Percentiles rank a stretch among this genome's conserved stretches.
Conservation (phyloP, 2,797 vertebrate species). For the Sebastes itinus region DNA sequence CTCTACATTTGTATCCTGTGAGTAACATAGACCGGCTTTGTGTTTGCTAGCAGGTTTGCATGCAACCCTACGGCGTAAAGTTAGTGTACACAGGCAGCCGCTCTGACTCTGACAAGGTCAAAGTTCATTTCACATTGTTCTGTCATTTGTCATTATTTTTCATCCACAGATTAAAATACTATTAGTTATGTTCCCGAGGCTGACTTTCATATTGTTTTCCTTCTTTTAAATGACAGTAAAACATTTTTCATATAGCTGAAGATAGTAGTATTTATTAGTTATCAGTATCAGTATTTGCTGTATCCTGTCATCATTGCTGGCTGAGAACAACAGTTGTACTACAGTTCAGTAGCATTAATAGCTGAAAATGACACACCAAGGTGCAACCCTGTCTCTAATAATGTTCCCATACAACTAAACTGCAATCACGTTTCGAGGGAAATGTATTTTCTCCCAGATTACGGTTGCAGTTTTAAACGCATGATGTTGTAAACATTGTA, state of each 20-base stretch:
- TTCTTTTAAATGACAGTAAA: background rate
- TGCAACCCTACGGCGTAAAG: conserved; percentile 26
- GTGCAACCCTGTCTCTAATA: no score
- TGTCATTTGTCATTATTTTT: conserved; percentile 46
- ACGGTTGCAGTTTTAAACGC: background rate
- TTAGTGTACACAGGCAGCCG: background rate
- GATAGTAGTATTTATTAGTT: no score
- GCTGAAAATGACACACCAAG: background rate
- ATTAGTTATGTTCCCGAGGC: background rate
- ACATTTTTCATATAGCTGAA: background rate
- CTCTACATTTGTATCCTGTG: background rate
- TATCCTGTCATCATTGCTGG: no score
- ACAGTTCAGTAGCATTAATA: background rate
- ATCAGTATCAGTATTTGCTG: background rate
- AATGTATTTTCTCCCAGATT: background rate
- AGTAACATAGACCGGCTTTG: conserved; percentile 10
- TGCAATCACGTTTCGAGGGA: no score
- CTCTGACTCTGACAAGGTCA: conserved; percentile 40
- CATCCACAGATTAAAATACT: background rate
- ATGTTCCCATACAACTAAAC: no score
- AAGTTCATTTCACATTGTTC: conserved; percentile 44
- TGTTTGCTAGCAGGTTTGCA: conserved; percentile 56
- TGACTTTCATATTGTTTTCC: background rate
- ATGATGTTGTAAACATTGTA: background rate
- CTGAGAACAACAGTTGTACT: background rate